Evolutionary conservation across 1,140 invertebrate genomes (phyloP).

Genomic region (Apis mellifera): DNA sequence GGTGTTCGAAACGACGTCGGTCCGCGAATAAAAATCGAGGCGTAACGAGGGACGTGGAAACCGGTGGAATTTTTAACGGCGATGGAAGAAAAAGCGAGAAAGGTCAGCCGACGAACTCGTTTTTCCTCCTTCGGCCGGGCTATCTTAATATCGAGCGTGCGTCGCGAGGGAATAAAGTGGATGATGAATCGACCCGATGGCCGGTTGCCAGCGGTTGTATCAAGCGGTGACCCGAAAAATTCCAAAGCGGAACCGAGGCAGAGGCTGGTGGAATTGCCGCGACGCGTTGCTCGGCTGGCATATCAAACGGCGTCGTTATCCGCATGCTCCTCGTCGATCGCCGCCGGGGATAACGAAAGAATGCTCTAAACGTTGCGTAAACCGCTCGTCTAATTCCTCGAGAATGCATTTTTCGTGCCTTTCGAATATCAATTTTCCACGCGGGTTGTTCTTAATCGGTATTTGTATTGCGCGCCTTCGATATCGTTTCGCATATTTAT

Average conservation of each 20-base stretch:
- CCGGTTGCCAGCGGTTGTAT: slow-evolving; percentile 64
- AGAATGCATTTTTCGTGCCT: slow-evolving; percentile 4
- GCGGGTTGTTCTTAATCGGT: not conserved
- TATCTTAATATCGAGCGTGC: slow-evolving; percentile 19
- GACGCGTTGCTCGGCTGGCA: slow-evolving; percentile 51
- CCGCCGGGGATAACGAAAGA: not conserved
- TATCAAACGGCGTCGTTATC: slow-evolving; percentile 49
- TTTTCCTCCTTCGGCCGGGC: not conserved
- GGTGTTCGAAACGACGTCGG: not conserved
- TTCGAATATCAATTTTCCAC: not conserved
- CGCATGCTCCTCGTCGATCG: not conserved
- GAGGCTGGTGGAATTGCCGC: slow-evolving; percentile 32
- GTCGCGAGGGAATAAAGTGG: not conserved
- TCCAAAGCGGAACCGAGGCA: slow-evolving; percentile 50
- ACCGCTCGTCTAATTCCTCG: not conserved
- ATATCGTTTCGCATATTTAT: not conserved
- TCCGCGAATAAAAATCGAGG: too few species aligned
- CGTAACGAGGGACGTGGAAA: not conserved
- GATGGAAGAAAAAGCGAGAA: not conserved
- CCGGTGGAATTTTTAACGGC: too few species aligned
- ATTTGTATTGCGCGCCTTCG: not conserved
- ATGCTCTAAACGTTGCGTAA: not conserved
- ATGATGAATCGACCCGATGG: slow-evolving; percentile 13
- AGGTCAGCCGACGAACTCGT: not conserved
- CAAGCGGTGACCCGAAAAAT: slow-evolving; percentile 72